Evolutionary conservation across 2,797 vertebrate genomes (phyloP).

Genomic region (Tokudaia muenninki): DNA sequence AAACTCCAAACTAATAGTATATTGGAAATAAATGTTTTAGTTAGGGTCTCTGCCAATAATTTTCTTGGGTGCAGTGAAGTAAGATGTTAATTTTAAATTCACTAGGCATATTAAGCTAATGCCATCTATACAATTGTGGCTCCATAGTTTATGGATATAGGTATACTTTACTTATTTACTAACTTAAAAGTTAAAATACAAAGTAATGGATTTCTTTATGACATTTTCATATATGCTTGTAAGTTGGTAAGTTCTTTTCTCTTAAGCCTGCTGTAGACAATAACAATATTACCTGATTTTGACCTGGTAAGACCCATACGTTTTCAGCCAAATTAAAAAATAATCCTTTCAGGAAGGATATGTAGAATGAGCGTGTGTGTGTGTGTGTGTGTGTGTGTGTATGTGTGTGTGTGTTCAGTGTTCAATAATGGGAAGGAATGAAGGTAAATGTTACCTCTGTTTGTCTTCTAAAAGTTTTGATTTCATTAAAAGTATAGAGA

Average conservation of each 20-base stretch:
- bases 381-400: too few relatives aligned
- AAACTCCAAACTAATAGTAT: background rate
- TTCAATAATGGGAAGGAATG: conserved; percentile 12
- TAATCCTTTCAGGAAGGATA: conserved; percentile 25
- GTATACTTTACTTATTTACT: background rate
- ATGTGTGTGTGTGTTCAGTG: background rate
- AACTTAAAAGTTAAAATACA: background rate
- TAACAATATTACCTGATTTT: conserved; percentile 41
- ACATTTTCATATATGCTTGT: background rate
- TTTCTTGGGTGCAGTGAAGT: background rate
- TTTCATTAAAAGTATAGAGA: conserved; percentile 9
- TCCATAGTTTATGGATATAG: background rate
- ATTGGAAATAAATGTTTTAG: conserved; percentile 3
- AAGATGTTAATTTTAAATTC: conserved; percentile 44
- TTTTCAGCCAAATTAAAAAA: conserved; percentile 49
- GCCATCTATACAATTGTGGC: background rate
- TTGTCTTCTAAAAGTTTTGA: background rate
- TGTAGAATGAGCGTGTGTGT: background rate
- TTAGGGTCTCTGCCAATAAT: background rate
- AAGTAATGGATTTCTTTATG: background rate
- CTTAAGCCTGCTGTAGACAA: background rate
- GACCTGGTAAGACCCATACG: background rate
- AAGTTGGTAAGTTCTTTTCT: conserved; percentile 41
- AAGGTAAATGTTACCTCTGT: background rate
- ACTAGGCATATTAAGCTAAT: background rate